phyloP scores from a whole-genome alignment of 1,140 invertebrate species.

The Leptinotarsa lineolata region DNA sequence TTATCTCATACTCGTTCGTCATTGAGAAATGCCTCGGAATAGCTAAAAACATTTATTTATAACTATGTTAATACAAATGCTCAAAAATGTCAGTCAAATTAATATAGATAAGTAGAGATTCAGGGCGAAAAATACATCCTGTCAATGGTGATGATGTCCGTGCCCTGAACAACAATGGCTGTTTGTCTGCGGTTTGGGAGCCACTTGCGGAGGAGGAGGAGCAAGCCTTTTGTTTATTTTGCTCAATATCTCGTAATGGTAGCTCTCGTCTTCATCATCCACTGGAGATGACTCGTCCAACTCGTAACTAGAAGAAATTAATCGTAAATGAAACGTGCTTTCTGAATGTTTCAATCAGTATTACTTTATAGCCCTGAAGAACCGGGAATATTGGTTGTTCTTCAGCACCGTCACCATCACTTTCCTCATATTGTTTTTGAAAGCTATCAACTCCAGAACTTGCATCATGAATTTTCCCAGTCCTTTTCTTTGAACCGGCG shows the following conservation, averaged over 20 bases:
- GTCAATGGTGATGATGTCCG: slow-evolving; percentile 37
- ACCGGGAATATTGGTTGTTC: slow-evolving; percentile 71
- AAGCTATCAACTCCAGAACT: slow-evolving; percentile 75
- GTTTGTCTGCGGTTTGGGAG: slow-evolving; percentile 26
- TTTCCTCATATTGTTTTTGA: slow-evolving; percentile 73
- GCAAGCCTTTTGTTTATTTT: slow-evolving; percentile 57
- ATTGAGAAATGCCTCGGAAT: too few relatives aligned
- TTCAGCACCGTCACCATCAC: slow-evolving; percentile 82
- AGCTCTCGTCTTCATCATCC: slow-evolving; percentile 57
- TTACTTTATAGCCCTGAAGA: slow-evolving; percentile 76
- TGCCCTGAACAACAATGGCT: slow-evolving; percentile 43
- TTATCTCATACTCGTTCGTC: too few relatives aligned
- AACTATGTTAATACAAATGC: too few relatives aligned
- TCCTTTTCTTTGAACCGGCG: slow-evolving; percentile 68
- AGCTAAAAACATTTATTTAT: too few relatives aligned
- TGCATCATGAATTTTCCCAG: slow-evolving; percentile 82
- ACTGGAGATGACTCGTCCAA: slow-evolving; percentile 61
- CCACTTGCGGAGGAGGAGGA: slow-evolving; percentile 25
- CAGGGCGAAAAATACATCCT: neutral
- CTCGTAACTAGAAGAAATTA: slow-evolving; percentile 51
- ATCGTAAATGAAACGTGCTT: slow-evolving; percentile 12
- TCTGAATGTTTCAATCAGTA: neutral
- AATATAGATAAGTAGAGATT: neutral
- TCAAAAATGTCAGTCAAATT: neutral
- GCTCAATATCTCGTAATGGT: slow-evolving; percentile 62